Conservation (phyloP, 2,797 vertebrate genomes). For the Pempheris klunzingeri region DNA sequence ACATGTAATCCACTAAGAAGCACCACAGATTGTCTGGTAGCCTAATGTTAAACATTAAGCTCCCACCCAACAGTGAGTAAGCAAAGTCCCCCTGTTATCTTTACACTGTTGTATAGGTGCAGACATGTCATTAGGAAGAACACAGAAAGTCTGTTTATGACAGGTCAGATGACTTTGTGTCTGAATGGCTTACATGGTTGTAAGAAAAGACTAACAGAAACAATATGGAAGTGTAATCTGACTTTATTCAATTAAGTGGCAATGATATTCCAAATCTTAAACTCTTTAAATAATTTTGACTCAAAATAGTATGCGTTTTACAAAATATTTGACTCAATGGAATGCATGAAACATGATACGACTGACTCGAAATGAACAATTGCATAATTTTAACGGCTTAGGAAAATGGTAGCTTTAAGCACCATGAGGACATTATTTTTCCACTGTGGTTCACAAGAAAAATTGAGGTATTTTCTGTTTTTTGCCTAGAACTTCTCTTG, state of each 20-base stretch:
- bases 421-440: conserved; percentile 41
- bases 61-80: conserved; percentile 47
- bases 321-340: conserved; percentile 17
- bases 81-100: conserved; percentile 64
- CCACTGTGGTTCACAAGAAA: not conserved
- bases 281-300: not conserved
- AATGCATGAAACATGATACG: conserved; percentile 50
- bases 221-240: not conserved
- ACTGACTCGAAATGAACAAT: not conserved
- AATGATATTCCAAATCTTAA: conserved; percentile 20
- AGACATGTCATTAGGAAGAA: conserved; percentile 13
- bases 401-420: conserved; percentile 43
- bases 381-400: conserved; percentile 18
- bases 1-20: conserved; percentile 50
- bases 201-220: not conserved
- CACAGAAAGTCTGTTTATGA: conserved; percentile 4
- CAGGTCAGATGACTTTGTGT: not conserved
- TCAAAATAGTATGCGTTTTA: not conserved
- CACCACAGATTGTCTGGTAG: conserved; percentile 24
- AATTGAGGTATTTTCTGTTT: conserved; percentile 64
- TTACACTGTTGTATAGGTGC: conserved; percentile 36
- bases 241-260: conserved; percentile 65
- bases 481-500: conserved; percentile 24
- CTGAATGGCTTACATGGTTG: not conserved
- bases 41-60: conserved; percentile 64